A percentile compares a stretch with the other conserved stretches of the same genome.
These are phyloP conservation scores for Adoxophyes honmai DNA, from an alignment of 1,140 invertebrate genomes.

Conservation along the genomic window DNA sequence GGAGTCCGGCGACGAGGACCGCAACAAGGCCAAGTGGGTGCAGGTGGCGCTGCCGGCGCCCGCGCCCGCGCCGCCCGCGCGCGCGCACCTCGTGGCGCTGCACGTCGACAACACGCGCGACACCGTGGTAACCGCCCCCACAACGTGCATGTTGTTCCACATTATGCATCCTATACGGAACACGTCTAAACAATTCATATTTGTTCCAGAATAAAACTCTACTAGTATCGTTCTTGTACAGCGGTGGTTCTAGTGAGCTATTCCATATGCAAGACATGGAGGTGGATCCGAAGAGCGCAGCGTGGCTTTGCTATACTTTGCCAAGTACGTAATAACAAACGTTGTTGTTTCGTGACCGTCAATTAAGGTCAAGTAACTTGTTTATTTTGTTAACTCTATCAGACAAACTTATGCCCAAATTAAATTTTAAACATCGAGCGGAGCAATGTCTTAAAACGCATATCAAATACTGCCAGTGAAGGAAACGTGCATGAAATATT, in stretches of 20 bases:
- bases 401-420: too few species aligned
- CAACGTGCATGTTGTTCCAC: too few species aligned
- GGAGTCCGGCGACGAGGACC: conserved; percentile 98
- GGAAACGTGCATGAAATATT: too few species aligned
- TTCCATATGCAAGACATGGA: conserved; percentile 88
- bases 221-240: conserved; percentile 88
- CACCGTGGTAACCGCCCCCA: conserved; percentile 89
- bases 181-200: too few species aligned
- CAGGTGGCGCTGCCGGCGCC: conserved; percentile 63
- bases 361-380: too few species aligned
- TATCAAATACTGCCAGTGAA: too few species aligned
- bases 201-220: conserved; percentile 94
- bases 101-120: conserved; percentile 97
- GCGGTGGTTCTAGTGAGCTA: conserved; percentile 88
- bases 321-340: conserved; percentile 75
- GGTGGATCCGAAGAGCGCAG: conserved; percentile 86
- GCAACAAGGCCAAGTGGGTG: conserved; percentile 90
- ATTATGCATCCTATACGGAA: too few species aligned
- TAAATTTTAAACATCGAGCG: too few species aligned
- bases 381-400: too few species aligned
- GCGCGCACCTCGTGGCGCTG: conserved; percentile 85
- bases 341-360: background rate
- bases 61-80: conserved; percentile 77
- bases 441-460: too few species aligned
- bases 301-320: conserved; percentile 92